Evolutionary conservation across 1,140 invertebrate genomes (phyloP).

Genomic region (Temnothorax nylanderi): DNA sequence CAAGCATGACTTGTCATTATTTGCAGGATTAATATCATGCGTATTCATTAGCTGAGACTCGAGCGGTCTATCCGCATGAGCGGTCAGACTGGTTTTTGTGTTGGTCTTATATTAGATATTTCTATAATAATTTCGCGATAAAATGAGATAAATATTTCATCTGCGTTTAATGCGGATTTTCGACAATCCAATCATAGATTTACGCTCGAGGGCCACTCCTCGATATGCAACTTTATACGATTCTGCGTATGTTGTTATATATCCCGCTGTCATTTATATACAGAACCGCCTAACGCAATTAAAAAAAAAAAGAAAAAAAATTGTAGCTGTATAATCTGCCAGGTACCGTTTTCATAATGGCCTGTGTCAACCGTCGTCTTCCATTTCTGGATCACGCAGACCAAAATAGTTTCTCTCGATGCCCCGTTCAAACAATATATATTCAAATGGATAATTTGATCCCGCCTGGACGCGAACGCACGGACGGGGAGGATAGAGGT

Average conservation of each 20-base stretch:
- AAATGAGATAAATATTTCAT: conserved; percentile 19
- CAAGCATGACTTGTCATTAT: conserved; percentile 73
- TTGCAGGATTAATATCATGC: conserved; percentile 74
- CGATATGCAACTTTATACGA: neutral
- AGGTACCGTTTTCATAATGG: conserved; percentile 49
- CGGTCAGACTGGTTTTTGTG: neutral
- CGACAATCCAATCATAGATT: conserved; percentile 4
- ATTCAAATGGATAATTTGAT: conserved; percentile 58
- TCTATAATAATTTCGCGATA: neutral
- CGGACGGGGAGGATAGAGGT: conserved; percentile 7
- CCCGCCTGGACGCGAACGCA: conserved; percentile 40
- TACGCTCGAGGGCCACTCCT: neutral
- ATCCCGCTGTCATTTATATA: conserved; percentile 7
- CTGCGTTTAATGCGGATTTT: neutral
- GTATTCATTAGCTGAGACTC: conserved; percentile 66
- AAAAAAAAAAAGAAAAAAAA: neutral
- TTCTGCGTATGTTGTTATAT: neutral
- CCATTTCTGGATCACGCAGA: conserved; percentile 45
- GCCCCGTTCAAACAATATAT: conserved; percentile 57
- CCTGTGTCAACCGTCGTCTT: conserved; percentile 13
- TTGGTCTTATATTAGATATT: neutral
- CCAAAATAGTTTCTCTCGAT: conserved; percentile 59
- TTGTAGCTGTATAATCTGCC: conserved; percentile 30
- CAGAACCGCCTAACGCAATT: neutral
- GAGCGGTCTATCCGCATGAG: neutral